Evolutionary conservation across 2,797 vertebrate species (phyloP).

Genomic region (Malacoraja senta): DNA sequence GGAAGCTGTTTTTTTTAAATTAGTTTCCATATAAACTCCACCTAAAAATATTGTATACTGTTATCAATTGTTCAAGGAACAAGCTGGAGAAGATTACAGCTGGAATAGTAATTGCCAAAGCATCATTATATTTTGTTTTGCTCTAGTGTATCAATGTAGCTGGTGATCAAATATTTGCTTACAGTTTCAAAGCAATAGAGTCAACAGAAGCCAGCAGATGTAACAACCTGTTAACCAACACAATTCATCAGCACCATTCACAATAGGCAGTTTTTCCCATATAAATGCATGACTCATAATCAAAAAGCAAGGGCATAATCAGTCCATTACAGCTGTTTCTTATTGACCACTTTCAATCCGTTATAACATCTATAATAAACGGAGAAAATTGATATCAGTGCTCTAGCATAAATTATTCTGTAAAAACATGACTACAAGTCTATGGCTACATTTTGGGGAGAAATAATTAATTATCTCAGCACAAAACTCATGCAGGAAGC

Average conservation of each 20-base stretch:
- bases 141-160: not conserved
- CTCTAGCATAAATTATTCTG: not conserved
- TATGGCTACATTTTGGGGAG: not conserved
- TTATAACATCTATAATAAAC: constrained; percentile 1
- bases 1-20: not conserved
- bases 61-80: not conserved
- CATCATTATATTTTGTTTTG: not conserved
- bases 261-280: not conserved
- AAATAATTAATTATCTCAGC: not conserved
- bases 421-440: not conserved
- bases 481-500: not conserved
- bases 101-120: not conserved
- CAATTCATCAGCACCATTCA: not conserved
- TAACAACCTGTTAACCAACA: not conserved
- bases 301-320: not conserved
- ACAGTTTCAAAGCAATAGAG: not conserved
- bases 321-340: not conserved
- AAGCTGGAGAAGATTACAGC: constrained; percentile 3
- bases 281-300: not conserved
- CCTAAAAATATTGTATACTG: not conserved
- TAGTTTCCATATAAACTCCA: not conserved
- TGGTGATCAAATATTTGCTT: constrained; percentile 21
- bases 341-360: not conserved
- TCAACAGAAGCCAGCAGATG: constrained; percentile 1
- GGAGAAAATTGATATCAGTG: not conserved